Base-by-base conservation (phyloP, 2,113 vertebrate species). In the Dolichallabes microphthalmus region DNA sequence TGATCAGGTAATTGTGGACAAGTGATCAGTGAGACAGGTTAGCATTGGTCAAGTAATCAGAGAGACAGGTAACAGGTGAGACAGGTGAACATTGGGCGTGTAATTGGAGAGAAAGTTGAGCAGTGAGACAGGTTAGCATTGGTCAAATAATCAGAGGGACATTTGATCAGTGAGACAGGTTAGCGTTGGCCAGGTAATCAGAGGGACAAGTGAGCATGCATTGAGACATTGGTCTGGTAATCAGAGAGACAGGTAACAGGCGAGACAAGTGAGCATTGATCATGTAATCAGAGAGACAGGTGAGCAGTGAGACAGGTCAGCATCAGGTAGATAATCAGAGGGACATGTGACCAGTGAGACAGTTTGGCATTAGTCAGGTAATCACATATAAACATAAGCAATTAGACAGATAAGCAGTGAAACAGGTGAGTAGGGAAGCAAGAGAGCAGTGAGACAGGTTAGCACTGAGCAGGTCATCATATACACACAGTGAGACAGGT, bases 161-260 rank as follows among this genome's bases (percentile, higher is more conserved):
- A 64, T 2, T 13, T 74, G 52, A 60, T 7, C 45, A 69, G 66
- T 71, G 66, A 82, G 80, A 79, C 76, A 58, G 55, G 30, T 79
- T 0, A 60, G 9, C 8, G 60, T 35, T 58, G 75, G 10, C 4
- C 32, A 77, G 53, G 53, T 60, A 2, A 58, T 30, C 55, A 22
- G 53, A 5, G 20, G 53, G 60, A 66, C 39, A 52, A 9, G 3
- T 27, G 35, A 50, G 7, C 63, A 17, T 22, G 7, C 63, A 17
- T 22, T 52, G 35, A 81, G 60, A 81, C 79, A 32, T 11, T 60
- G 5, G 15, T 10, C 27, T 25, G 1, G 32, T 61, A 8, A 60
- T 45, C 17, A 7, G 57, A 6, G 20, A 14, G 30, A 79, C 20
- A 1, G 4, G 32, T 39, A 3, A 35, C 0, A 13, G 20, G 15